Base-by-base conservation (phyloP, 2,113 vertebrate species). In the Lathamus discolor region DNA sequence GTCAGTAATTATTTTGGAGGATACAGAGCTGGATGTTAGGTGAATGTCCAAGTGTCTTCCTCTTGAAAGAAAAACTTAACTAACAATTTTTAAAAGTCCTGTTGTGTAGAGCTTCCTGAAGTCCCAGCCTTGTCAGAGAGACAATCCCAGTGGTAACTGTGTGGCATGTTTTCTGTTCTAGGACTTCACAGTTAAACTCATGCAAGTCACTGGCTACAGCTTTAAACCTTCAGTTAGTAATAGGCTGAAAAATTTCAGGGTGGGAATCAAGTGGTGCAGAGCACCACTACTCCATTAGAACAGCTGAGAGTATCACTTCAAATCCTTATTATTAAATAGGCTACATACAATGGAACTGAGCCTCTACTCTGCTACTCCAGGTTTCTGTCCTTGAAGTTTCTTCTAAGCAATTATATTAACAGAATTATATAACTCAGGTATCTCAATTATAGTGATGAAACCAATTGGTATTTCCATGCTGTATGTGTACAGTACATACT, bases 1-100 rank as follows among this genome's bases (percentile, higher is more conserved):
- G 49, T 41, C 80, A 86, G 59, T 12, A 88, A 92, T 92, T 93
- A 83, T 74, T 83, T 48, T 86, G 52, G 68, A 55, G 75, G 92
- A 76, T 16, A 55, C 17, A 61, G 52, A 73, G 35, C 16, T 73
- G 62, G 83, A 77, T 33, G 27, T 62, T 57, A 81, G 27, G 10
- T 88, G 64, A 54, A 66, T 11, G 44, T 48, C 68, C 73, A 61
- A 68, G 24, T 3, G 10, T 19, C 59, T 57, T 7, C 54, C 48
- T 64, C 9, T 57, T 86, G 86, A 77, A 80, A 88, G 48, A 83
- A 88, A 37, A 39, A 12, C 39, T 39, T 22, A 77, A 76, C 55
- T 51, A 85, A 75, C 33, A 10, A 62, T 52, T 52, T 37, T 7
- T 39, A 19, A 5, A 55, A 57, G 27, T 35, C 55, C 31, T 78